Base-by-base conservation (phyloP, 2,888 invertebrate species). In the Xylota segnis region DNA sequence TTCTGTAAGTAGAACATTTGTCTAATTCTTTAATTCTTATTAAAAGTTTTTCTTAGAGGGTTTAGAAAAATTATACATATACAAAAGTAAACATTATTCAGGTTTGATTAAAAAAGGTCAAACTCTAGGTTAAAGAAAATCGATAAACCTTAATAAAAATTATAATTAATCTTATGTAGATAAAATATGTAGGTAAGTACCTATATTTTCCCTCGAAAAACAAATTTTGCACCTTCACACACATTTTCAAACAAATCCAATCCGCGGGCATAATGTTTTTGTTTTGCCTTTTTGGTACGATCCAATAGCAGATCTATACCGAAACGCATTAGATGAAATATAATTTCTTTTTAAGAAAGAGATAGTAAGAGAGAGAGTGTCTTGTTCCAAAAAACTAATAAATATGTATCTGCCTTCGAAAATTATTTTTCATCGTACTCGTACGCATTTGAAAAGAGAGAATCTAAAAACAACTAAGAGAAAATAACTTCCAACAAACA, bases 391-490 rank as follows among this genome's bases (percentile, higher is more conserved):
- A 14, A 61, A 16, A 40, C n/a, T n/a, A 54, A 12, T 27, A 32
- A 12, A 14, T 40, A 14, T 32, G 2, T n/a, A 6, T 54, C 9
- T 14, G n/a, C 0, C n/a, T 54, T 5, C 12, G n/a, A 14, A 34
- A 32, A 32, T 3, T 34, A 2, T 56, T 7, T 56, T 34, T 14
- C 10, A 32, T 2, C n/a, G 0, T 12, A 14, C n/a, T 2, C n/a
- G 0, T 5, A 14, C n/a, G 12, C 10, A 1, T 32, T n/a, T 16
- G 9, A 63, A 34, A 43, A 54, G 59, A 65, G 37, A 47, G 63
- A 72, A 32, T 50, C 14, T 0, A 63, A 68, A 58, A 37, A n/a
- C n/a, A 23, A 27, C 23, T 65, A 58, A 72, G 76, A 72, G 58
- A 71, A 47, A 52, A 9, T 29, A 29, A 27, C 3, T 14, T 10